Conservation (phyloP, 2,797 vertebrate genomes). For the Sylvilagus floridanus region DNA sequence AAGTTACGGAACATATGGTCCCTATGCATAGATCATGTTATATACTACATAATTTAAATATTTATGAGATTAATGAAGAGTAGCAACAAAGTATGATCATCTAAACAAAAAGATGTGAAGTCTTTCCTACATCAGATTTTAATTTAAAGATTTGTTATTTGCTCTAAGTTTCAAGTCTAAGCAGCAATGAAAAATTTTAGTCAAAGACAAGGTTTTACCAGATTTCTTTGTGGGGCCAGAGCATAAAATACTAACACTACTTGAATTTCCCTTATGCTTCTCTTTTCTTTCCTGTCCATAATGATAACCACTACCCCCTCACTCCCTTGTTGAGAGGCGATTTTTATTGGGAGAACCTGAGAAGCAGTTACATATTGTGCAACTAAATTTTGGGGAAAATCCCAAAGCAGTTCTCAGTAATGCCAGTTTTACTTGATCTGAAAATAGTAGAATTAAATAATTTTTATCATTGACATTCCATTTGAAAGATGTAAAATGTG, state of each 20-base stretch:
- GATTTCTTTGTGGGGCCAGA: neutral
- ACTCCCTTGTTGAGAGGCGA: neutral
- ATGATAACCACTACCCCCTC: neutral
- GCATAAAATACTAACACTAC: neutral
- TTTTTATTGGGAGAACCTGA: neutral
- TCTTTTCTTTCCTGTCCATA: neutral
- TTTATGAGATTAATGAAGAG: neutral
- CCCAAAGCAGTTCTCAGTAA: neutral
- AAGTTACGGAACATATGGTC: neutral
- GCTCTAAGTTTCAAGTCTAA: neutral
- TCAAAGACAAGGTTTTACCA: neutral
- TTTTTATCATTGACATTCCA: neutral
- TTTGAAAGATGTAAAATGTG: conserved; percentile 5
- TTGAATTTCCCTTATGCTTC: neutral
- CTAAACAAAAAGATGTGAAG: neutral
- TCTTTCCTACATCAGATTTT: conserved; percentile 43
- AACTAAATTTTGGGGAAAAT: neutral
- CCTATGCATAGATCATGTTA: too few species aligned
- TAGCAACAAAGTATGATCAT: neutral
- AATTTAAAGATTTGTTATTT: neutral
- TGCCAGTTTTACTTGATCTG: conserved; percentile 15
- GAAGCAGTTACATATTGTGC: neutral
- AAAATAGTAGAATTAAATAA: conserved; percentile 8
- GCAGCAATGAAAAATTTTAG: neutral
- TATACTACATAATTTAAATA: neutral